Evolutionary conservation across 2,888 invertebrate species (phyloP).

Genomic region (Synanthedon myopaeformis): DNA sequence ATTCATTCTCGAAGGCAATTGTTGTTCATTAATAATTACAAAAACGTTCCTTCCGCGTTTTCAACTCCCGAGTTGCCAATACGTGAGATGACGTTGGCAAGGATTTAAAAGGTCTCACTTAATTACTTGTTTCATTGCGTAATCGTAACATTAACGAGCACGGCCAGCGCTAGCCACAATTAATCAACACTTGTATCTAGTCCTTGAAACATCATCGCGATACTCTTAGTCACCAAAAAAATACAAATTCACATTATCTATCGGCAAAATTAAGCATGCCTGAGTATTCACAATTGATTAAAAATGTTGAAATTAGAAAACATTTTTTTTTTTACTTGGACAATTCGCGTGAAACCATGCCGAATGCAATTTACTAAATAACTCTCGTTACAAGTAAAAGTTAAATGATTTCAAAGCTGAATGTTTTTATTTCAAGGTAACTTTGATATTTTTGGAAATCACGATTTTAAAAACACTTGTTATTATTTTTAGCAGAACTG

Average conservation of each 20-base stretch:
- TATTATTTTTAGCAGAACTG: background rate
- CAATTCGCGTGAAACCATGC: constrained; percentile 6
- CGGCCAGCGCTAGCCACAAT: constrained; percentile 29
- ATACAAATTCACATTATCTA: constrained; percentile 10
- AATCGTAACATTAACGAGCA: constrained; percentile 12
- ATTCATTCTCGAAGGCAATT: too few species aligned
- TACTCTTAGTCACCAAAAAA: constrained; percentile 22
- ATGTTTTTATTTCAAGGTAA: constrained; percentile 7
- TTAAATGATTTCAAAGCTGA: constrained; percentile 1
- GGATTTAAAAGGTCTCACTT: constrained; percentile 16
- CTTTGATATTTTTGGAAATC: constrained; percentile 18
- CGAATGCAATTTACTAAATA: constrained; percentile 12
- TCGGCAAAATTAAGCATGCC: too few species aligned
- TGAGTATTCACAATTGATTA: too few species aligned
- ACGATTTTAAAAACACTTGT: constrained; percentile 11
- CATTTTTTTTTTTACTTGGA: constrained; percentile 6
- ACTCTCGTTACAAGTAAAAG: constrained; percentile 8
- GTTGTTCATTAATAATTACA: background rate
- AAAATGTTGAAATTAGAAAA: constrained; percentile 7
- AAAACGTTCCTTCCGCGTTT: background rate
- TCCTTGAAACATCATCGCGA: constrained; percentile 36
- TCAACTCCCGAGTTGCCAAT: background rate
- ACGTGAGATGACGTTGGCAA: constrained; percentile 12
- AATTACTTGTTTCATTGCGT: constrained; percentile 20
- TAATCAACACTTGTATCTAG: constrained; percentile 32